Conservation (phyloP, 2,113 vertebrate species). For the Microcebus tavaratra region DNA sequence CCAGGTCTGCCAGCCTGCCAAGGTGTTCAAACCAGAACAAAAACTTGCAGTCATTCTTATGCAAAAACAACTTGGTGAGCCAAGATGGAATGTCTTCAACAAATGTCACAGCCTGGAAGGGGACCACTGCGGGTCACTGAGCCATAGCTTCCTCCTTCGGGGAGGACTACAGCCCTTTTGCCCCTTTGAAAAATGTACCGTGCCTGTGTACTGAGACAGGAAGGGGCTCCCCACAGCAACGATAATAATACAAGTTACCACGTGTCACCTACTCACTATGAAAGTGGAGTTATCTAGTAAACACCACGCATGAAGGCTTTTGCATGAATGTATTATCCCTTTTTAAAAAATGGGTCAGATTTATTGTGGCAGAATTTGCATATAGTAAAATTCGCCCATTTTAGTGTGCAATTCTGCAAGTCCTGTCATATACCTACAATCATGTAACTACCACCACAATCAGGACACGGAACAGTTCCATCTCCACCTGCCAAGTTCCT, state of each 20-base stretch:
- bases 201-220: not conserved
- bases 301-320: not conserved
- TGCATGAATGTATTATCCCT: not conserved
- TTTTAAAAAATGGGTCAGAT: not conserved
- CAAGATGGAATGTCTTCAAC: not conserved
- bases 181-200: rapidly evolving
- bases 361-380: not conserved
- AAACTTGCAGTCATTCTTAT: not conserved
- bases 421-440: not conserved
- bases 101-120: not conserved
- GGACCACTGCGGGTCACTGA: not conserved
- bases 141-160: not conserved
- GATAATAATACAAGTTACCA: rapidly evolving
- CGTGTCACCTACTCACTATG: not conserved
- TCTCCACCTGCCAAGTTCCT: not conserved
- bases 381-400: not conserved
- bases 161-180: not conserved
- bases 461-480: not conserved
- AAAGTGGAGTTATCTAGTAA: not conserved
- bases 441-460: not conserved
- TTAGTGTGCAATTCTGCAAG: not conserved
- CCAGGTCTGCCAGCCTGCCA: conserved; percentile 61
- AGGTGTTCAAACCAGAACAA: conserved; percentile 36
- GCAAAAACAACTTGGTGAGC: not conserved
- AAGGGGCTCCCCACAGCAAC: not conserved